Evolutionary conservation across 2,888 invertebrate species (phyloP), one percentile per base, ranked within the genome.

Genomic region (Volucella zonaria): DNA sequence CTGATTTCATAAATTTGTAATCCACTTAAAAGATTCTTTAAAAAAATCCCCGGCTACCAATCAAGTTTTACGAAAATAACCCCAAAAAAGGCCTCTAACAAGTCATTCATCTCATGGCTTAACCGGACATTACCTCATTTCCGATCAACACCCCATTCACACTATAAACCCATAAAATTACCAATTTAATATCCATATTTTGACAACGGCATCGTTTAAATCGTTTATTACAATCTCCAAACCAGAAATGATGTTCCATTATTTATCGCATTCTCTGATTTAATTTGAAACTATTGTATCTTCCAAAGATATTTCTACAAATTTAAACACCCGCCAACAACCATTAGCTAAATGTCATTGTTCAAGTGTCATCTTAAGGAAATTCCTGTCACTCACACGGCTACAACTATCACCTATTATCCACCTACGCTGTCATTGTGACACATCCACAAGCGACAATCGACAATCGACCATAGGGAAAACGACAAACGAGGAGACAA

Each of bases 361-460:
- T 61, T 31, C 40, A 82, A 77, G 23, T 68, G 78, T 62, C 73
- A 78, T 78, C 73, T 73, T 49, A 68, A 68, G 67, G 67, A 78
- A 78, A 78, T 78, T 78, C 45, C 67, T 78, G 82, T 78, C 78
- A 78, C 56, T 73, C 71, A 43, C 73, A 78, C 10, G 45, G 31
- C 31, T 31, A 31, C 77, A 78, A 82, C 73, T 73, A 70, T 78
- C 77, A 61, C 58, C 64, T 79, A 47, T 62, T 59, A 67, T 73
- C 82, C 82, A 82, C 82, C 73, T 67, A 45, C 64, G 49, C 11
- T 15, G 10, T 8, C 18, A 45, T n/a, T 31, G 31, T 31, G 31
- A 77, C 38, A 49, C 31, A 11, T 23, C 14, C 23, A 31, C 10
- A 9, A 56, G n/a, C 78, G 10, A 6, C 31, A 31, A 31, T 0